Evolutionary conservation across 1,140 invertebrate genomes (phyloP).

Genomic region (Diuraphis noxia): DNA sequence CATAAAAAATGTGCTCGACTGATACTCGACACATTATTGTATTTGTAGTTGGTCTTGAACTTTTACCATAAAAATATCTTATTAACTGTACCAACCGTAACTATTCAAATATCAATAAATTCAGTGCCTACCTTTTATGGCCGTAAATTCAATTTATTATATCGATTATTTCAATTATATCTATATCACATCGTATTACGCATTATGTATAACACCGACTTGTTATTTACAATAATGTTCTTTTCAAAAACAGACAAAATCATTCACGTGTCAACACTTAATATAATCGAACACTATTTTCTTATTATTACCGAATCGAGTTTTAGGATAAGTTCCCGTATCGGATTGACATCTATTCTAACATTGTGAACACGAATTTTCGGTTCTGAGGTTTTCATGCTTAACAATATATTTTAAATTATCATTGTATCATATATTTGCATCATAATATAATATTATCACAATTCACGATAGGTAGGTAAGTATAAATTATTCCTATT

Average conservation of each 20-base stretch:
- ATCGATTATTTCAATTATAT: neutral
- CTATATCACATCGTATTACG: neutral
- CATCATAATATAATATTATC: neutral
- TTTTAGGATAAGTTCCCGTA: neutral
- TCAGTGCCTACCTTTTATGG: neutral
- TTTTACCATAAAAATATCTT: neutral
- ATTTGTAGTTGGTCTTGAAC: neutral
- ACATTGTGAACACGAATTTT: neutral
- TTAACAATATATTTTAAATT: neutral
- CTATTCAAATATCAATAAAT: neutral
- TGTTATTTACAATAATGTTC: neutral
- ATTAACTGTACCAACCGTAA: neutral
- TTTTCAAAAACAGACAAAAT: neutral
- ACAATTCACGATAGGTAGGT: neutral
- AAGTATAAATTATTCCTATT: neutral
- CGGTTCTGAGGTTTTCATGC: neutral
- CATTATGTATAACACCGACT: neutral
- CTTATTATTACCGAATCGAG: neutral
- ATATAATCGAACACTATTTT: conserved; percentile 9
- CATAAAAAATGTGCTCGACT: neutral
- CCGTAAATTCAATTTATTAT: neutral
- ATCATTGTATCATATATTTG: neutral
- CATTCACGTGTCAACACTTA: neutral
- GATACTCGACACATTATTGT: neutral
- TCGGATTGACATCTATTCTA: neutral